Percentiles rank a stretch among this genome's conserved stretches.
Evolutionary conservation across 1,140 invertebrate genomes (phyloP).

Genomic region (Hydropsyche tenuis): DNA sequence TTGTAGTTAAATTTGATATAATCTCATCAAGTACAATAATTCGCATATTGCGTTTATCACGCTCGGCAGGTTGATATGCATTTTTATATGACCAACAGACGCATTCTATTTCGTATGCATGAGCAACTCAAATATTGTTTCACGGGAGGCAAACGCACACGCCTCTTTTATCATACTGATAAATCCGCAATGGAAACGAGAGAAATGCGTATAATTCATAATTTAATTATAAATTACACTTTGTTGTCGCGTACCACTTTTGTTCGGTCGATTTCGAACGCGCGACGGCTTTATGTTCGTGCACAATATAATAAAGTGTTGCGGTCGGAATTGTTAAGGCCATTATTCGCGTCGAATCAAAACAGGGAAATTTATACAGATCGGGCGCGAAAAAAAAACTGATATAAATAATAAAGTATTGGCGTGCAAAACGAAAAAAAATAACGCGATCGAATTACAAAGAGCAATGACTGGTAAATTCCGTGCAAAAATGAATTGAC

Average conservation of each 20-base stretch:
- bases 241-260: no score
- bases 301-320: background rate
- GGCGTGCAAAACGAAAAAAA: background rate
- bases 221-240: no score
- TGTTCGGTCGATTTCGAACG: no score
- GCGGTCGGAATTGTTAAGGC: constrained; percentile 7
- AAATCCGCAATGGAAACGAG: no score
- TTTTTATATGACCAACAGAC: constrained; percentile 26
- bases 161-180: no score
- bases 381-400: background rate
- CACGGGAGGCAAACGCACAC: no score
- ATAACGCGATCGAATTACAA: constrained; percentile 20
- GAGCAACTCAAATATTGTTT: no score
- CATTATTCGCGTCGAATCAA: background rate
- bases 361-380: constrained; percentile 20
- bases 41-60: constrained; percentile 30
- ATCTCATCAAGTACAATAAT: constrained; percentile 24
- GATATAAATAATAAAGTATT: no score
- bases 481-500: constrained; percentile 28
- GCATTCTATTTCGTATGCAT: background rate
- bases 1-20: background rate
- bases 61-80: constrained; percentile 22
- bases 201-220: no score
- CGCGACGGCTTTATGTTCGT: no score
- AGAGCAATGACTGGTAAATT: constrained; percentile 27